These are phyloP conservation scores for Platyrinchus mystaceus DNA, from an alignment of 2,797 vertebrate genomes.

Conservation along the genomic window DNA sequence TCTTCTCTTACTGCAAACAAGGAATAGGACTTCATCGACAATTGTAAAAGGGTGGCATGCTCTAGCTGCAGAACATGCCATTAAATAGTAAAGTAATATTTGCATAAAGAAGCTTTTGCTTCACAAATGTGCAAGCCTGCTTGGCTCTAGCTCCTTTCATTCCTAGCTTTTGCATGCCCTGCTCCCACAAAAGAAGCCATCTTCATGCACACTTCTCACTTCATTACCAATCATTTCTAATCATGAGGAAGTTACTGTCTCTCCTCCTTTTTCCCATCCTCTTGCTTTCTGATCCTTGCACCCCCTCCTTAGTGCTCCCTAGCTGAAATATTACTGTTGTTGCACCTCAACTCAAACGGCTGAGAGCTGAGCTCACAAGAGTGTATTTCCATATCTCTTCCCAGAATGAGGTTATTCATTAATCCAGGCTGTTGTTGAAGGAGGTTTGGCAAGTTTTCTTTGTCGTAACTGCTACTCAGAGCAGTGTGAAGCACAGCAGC, in stretches of 20 bases:
- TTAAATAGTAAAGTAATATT: neutral
- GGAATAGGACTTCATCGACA: neutral
- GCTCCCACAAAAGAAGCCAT: neutral
- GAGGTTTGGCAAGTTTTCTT: neutral
- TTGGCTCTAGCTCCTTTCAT: neutral
- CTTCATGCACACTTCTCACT: neutral
- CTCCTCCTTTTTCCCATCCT: neutral
- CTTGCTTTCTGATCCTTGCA: neutral
- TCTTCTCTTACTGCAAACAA: neutral
- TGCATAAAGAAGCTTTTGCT: neutral
- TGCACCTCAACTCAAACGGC: neutral
- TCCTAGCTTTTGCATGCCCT: neutral
- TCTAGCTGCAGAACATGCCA: neutral
- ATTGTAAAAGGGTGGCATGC: neutral
- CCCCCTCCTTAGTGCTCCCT: accelerated
- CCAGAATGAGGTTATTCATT: neutral
- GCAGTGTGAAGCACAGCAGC: neutral
- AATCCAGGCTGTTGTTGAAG: neutral
- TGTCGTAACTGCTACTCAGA: neutral
- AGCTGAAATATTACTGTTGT: accelerated
- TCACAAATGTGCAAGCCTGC: neutral
- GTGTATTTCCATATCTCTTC: neutral
- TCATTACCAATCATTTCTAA: neutral
- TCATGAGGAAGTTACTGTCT: neutral
- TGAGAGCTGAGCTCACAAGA: neutral